These are phyloP conservation scores for Drosophila arawakana DNA, from an alignment of 1,140 invertebrate species.

Conservation along the genomic window DNA sequence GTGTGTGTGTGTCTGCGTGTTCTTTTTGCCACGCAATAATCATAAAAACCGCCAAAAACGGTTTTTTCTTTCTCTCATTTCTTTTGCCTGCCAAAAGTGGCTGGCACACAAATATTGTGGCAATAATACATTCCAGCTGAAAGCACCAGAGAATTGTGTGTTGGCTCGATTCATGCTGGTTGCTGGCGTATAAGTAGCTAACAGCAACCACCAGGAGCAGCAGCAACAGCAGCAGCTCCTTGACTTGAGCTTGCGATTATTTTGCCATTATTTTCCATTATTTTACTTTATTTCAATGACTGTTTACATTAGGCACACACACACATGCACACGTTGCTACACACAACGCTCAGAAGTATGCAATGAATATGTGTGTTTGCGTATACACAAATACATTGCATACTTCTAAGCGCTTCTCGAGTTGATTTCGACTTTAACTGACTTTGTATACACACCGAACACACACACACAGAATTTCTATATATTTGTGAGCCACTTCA, in stretches of 20 bases:
- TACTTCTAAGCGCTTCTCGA: conserved; percentile 51
- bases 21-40: conserved; percentile 68
- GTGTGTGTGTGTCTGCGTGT: conserved; percentile 15
- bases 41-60: conserved; percentile 77
- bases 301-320: conserved; percentile 74
- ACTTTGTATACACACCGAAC: conserved; percentile 4
- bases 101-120: conserved; percentile 61
- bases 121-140: conserved; percentile 61
- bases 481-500: conserved; percentile 44
- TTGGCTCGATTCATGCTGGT: conserved; percentile 26
- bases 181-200: conserved; percentile 13
- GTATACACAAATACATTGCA: conserved; percentile 28
- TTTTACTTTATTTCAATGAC: conserved; percentile 83
- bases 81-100: conserved; percentile 48
- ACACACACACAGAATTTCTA: not conserved
- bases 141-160: conserved; percentile 11
- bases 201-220: not conserved
- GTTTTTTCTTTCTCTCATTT: conserved; percentile 43
- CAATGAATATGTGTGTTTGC: no score
- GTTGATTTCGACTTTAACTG: conserved; percentile 39
- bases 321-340: conserved; percentile 28
- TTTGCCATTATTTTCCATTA: conserved; percentile 82
- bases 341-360: not conserved
- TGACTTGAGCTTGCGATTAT: conserved; percentile 73
- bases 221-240: conserved; percentile 33